Conservation (phyloP, 2,888 invertebrate species). For the Tetheella fluctuosa region DNA sequence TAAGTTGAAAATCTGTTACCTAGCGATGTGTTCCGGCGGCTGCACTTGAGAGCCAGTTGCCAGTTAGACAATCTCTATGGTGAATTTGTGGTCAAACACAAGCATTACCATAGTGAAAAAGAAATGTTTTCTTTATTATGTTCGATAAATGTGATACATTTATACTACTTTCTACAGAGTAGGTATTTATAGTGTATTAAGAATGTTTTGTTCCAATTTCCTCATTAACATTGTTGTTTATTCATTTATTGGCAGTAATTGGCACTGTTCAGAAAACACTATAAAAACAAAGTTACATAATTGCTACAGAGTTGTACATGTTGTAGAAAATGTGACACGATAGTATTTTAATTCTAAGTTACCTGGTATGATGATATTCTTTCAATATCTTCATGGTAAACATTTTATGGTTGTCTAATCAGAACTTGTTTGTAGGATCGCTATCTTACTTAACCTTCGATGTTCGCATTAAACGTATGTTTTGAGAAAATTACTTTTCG, state of each 20-base stretch:
- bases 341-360: slow-evolving; percentile 17
- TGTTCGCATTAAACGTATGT: slow-evolving; percentile 51
- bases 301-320: background rate
- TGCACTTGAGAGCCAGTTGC: no score
- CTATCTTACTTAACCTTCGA: slow-evolving; percentile 53
- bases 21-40: no score
- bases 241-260: background rate
- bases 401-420: slow-evolving; percentile 21
- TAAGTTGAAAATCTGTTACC: no score
- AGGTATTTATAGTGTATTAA: background rate
- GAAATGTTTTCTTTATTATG: no score
- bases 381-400: slow-evolving; percentile 28
- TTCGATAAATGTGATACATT: no score
- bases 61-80: no score
- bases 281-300: background rate
- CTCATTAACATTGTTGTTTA: background rate
- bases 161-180: background rate
- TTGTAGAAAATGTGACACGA: background rate
- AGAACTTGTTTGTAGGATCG: slow-evolving; percentile 32
- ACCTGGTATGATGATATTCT: slow-evolving; percentile 26
- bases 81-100: no score
- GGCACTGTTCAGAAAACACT: background rate
- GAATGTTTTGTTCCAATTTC: background rate
- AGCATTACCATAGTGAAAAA: no score
- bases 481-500: slow-evolving; percentile 22